phyloP scores from a whole-genome alignment of 1,140 invertebrate genomes.

The Apis dorsata region DNA sequence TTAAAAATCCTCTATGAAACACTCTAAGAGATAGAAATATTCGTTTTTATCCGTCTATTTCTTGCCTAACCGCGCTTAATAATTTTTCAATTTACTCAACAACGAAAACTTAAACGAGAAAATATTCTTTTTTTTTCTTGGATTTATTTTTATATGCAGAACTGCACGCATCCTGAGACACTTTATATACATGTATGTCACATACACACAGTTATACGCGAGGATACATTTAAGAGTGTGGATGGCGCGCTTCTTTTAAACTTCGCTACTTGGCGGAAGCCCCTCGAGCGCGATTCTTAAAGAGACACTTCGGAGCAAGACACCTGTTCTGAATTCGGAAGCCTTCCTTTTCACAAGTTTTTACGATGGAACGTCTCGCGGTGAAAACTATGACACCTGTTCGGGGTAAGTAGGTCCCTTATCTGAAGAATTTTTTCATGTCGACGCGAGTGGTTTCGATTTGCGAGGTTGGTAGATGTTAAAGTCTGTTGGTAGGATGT shows the following conservation, averaged over 20 bases:
- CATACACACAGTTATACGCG: not conserved
- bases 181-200: not conserved
- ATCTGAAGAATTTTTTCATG: not conserved
- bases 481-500: not conserved
- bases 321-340: conserved; percentile 1
- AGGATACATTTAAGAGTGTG: not conserved
- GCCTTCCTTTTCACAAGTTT: not conserved
- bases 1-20: too few relatives aligned
- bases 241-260: conserved; percentile 15
- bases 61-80: too few relatives aligned
- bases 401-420: not conserved
- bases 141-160: not conserved
- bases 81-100: too few relatives aligned
- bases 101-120: too few relatives aligned
- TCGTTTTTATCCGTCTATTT: too few relatives aligned
- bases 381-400: conserved; percentile 4
- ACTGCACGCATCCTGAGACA: not conserved
- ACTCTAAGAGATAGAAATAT: too few relatives aligned
- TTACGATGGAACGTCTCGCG: not conserved
- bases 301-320: not conserved
- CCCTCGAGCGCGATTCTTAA: conserved; percentile 24
- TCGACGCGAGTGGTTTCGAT: not conserved
- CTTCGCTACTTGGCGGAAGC: conserved; percentile 14
- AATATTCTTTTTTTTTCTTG: too few relatives aligned
- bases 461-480: not conserved